Base-by-base conservation (phyloP, 1,140 invertebrate species). In the Rhynchophorus ferrugineus region DNA sequence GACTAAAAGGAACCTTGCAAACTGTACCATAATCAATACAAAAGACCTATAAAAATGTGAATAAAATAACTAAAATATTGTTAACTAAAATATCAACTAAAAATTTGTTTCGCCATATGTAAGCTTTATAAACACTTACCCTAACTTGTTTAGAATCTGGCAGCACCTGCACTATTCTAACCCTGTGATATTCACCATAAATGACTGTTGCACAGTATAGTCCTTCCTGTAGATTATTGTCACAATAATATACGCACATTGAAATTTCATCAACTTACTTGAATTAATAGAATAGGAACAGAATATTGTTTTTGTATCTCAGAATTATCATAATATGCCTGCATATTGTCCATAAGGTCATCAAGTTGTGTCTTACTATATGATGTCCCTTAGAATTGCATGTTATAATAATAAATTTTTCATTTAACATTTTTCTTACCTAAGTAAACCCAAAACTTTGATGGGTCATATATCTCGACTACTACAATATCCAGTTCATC, bases 21-120 rank as follows among this genome's bases (percentile, higher is more conserved):
- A 66, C 49, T 9, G 62, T 66, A 2, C 64, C 64, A 46, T 63
- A 66, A 49, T 66, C 64, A 13, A 64, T 49, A 38, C 50, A 66
- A 35, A 61, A 54, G 9, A 63, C 49, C 63, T 65, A 35, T 39
- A 50, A 56, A 45, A 48, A 42, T 17, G 37, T 8, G 14, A 11
- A 49, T 21, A 36, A n/a, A 46, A 44, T 18, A 14, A 29, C 24
- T 19, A 36, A 20, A 2, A 34, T 39, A 3, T 17, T 19, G 1
- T 39, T n/a, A 56, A 51, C 1, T 21, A 14, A 21, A 42, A 56
- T 38, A 19, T n/a, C 8, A 52, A 14, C 3, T 0, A 41, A 34
- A 7, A 42, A 42, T 22, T 13, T 14, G 33, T 45, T 45, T 24
- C 11, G n/a, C 13, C 34, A 33, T 9, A 11, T 43, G 22, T 9